Evolutionary conservation across 2,113 vertebrate species (phyloP), one percentile per base, ranked within the genome.

Genomic region (Sphyrna mokarran): DNA sequence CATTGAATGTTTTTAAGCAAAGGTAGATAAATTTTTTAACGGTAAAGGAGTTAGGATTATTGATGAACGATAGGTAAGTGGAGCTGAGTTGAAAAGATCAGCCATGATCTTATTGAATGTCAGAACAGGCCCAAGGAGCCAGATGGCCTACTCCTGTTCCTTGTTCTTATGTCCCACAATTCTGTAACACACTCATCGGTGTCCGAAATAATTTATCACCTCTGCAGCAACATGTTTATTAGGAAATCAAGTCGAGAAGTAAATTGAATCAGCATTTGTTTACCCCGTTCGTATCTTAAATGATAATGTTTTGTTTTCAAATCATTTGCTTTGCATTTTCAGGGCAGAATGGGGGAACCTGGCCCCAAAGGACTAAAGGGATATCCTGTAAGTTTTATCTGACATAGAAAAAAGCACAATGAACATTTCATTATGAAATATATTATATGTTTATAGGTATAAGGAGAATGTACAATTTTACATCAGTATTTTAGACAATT

Each of bases 311-410:
- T 40, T 66, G 33, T n/a, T 86, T 68, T 40, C 10, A 86, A 95
- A 14, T 95, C 86, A 0, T n/a, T 37, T 61, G 20, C 58, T 85
- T 63, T 96, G 7, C 96, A 87, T 66, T 29, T 96, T 95, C 96
- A 99, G 98, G 98, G 98, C 94, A 97, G 97, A n/a, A 96, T 87
- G 10, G 98, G 98, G 96, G 97, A 98, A 18, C 97, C 97, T 0
- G 98, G 98, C 22, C 96, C 97, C 61, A 98, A 96, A 96, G 98
- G 98, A 76, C 96, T 98, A 66, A 97, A 97, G 4, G 98, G 98
- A n/a, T 68, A 96, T 85, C 96, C 96, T 61, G 98, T 99, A 97
- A 98, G 98, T 97, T 26, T 91, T 43, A 43, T 37, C 18, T 37
- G 86, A 89, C 54, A 63, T 37, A 37, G 10, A 76, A 76, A 68